Percentiles rank a stretch among this genome's conserved stretches.
phyloP scores from a whole-genome alignment of 2,888 invertebrate genomes.

The Ecliptopera silaceata region DNA sequence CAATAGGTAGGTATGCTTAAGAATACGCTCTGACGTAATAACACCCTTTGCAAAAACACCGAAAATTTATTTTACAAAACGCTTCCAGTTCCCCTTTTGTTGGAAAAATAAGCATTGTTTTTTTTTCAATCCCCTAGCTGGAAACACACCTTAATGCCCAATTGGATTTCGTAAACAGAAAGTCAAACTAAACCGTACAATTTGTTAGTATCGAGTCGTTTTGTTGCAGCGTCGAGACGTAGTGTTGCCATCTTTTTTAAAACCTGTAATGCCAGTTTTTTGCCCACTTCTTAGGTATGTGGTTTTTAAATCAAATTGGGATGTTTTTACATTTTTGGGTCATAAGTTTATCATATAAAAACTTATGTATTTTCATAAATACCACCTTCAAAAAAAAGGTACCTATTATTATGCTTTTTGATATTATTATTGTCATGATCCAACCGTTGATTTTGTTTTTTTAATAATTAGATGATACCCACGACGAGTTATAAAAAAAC shows the following conservation, averaged over 20 bases:
- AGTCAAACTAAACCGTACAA: conserved; percentile 34
- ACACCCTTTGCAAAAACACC: conserved; percentile 51
- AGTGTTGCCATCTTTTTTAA: conserved; percentile 20
- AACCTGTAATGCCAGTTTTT: conserved; percentile 10
- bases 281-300: background rate
- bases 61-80: conserved; percentile 66
- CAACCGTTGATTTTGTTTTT: no score
- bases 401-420: no score
- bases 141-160: conserved; percentile 48
- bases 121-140: conserved; percentile 48
- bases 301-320: background rate
- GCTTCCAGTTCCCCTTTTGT: conserved; percentile 56
- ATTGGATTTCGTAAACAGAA: conserved; percentile 44
- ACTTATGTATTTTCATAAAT: no score
- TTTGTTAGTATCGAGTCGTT: conserved; percentile 24
- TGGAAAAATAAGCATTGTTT: conserved; percentile 60
- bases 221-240: conserved; percentile 12
- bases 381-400: no score
- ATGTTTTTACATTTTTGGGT: background rate
- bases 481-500: background rate
- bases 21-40: conserved; percentile 49
- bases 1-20: conserved; percentile 48
- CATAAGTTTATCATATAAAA: no score
- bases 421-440: no score
- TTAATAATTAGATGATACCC: no score